Conservation (phyloP, 1,140 invertebrate genomes). For the Drosophila chauvacae region DNA sequence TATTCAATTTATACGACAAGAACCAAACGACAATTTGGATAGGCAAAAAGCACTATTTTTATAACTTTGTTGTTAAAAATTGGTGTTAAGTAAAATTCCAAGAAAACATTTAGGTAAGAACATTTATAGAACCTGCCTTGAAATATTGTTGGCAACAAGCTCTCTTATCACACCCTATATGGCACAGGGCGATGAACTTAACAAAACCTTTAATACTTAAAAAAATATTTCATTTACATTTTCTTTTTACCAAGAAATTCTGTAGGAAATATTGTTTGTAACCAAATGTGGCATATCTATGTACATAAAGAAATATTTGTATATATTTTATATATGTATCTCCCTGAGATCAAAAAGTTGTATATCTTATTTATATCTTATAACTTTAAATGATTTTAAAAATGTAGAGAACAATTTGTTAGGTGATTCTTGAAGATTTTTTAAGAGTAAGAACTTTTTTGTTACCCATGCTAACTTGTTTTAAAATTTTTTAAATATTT, state of each 20-base stretch:
- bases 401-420: too few relatives aligned
- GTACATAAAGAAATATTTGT: too few relatives aligned
- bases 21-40: neutral
- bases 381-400: too few relatives aligned
- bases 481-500: too few relatives aligned
- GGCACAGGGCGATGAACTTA: neutral
- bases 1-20: neutral
- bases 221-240: neutral
- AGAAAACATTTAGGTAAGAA: neutral
- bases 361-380: too few relatives aligned
- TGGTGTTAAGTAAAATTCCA: neutral
- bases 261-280: neutral
- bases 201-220: neutral
- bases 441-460: too few relatives aligned
- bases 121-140: neutral
- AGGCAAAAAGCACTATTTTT: neutral
- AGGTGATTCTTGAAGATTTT: too few relatives aligned
- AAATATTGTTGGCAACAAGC: neutral
- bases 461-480: too few relatives aligned
- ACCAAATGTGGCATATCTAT: too few relatives aligned
- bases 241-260: rapidly evolving
- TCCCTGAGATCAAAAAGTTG: too few relatives aligned
- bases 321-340: too few relatives aligned
- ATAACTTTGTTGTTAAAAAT: neutral
- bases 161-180: neutral